Evolutionary conservation across 2,888 invertebrate genomes (phyloP).

Genomic region (Parnassius glacialis): DNA sequence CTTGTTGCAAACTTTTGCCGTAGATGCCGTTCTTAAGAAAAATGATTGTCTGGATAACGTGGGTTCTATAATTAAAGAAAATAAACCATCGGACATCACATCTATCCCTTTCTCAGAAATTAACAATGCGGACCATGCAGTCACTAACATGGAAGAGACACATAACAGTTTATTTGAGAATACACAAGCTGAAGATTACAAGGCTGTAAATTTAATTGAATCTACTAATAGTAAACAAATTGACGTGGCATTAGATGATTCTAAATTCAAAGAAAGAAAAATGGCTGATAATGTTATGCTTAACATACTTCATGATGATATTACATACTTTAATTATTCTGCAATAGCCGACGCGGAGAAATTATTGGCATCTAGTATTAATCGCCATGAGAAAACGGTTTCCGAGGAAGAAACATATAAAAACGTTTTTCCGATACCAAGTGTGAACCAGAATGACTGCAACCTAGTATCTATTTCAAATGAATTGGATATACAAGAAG

Average conservation of each 20-base stretch:
- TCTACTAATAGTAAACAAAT: conserved; percentile 1
- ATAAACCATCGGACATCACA: neutral
- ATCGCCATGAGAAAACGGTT: neutral
- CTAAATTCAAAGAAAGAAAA: neutral
- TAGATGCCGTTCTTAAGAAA: neutral
- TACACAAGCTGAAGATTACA: too few relatives aligned
- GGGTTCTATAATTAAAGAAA: neutral
- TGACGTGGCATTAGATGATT: neutral
- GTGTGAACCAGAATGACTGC: neutral
- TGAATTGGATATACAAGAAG: neutral
- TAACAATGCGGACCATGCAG: neutral
- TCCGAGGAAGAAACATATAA: neutral
- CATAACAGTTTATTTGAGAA: too few relatives aligned
- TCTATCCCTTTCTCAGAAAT: conserved; percentile 7
- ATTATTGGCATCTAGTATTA: conserved; percentile 15
- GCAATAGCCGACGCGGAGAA: conserved; percentile 31
- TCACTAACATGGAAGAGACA: too few relatives aligned
- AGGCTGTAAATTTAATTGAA: too few relatives aligned
- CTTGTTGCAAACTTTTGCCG: neutral
- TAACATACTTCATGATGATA: neutral
- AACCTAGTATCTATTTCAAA: neutral
- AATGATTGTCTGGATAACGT: neutral
- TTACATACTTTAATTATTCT: conserved; percentile 26
- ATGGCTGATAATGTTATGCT: neutral
- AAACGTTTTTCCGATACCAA: neutral